Conservation (phyloP, 2,113 vertebrate genomes). For the Pseudorectes ferrugineus region DNA sequence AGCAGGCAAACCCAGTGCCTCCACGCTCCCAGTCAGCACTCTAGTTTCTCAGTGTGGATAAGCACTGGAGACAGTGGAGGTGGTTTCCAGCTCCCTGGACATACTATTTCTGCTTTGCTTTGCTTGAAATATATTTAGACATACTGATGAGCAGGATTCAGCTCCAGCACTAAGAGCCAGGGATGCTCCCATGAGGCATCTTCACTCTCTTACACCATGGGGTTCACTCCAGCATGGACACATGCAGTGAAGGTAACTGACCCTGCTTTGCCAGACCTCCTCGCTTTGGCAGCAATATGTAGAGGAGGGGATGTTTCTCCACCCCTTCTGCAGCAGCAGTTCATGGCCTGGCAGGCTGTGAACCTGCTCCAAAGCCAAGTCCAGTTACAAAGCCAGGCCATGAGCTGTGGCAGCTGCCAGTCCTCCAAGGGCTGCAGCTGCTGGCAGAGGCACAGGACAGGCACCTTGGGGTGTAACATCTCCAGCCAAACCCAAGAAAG, state of each 20-base stretch:
- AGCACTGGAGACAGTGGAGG: not conserved
- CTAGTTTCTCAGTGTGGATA: not conserved
- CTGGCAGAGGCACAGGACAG: not conserved
- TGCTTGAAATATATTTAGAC: not conserved
- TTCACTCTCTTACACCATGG: not conserved
- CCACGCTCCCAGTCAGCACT: not conserved
- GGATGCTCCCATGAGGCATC: not conserved
- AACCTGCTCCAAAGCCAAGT: not conserved
- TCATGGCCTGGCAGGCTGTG: not conserved
- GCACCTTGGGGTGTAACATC: not conserved
- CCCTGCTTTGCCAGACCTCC: not conserved
- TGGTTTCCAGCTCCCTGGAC: not conserved
- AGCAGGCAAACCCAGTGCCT: not conserved
- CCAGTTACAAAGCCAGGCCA: not conserved
- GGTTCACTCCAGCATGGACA: not conserved
- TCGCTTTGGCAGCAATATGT: rapidly evolving
- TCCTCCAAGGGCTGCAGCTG: not conserved
- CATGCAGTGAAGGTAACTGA: not conserved
- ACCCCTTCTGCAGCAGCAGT: not conserved
- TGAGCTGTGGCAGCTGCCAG: not conserved
- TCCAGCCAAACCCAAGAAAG: not conserved
- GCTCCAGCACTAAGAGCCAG: not conserved
- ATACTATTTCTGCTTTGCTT: not conserved
- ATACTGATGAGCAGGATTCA: not conserved
- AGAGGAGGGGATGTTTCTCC: not conserved